phyloP scores from a whole-genome alignment of 2,888 invertebrate genomes.

The Rotaria socialis region DNA sequence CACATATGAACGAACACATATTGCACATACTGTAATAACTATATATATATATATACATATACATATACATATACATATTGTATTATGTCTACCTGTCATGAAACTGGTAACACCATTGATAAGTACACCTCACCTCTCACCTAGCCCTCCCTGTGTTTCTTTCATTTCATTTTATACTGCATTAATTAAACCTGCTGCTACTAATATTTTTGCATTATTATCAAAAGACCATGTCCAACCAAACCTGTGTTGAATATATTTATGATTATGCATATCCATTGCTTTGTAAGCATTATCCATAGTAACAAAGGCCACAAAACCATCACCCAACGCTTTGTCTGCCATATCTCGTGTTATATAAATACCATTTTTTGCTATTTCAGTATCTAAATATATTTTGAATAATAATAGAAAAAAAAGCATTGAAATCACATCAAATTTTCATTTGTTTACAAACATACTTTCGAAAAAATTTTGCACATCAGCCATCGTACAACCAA shows the following conservation, averaged over 20 bases:
- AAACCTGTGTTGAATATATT: slow-evolving; percentile 19
- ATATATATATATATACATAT: not conserved
- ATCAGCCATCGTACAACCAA: not conserved
- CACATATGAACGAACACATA: not conserved
- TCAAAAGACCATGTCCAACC: not conserved
- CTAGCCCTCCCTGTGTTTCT: not conserved
- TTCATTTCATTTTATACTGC: not conserved
- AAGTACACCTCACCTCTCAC: slow-evolving; percentile 20
- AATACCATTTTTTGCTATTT: slow-evolving; percentile 28
- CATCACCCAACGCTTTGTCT: slow-evolving; percentile 3
- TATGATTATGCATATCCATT: not conserved
- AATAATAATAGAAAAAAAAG: not conserved
- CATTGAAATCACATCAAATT: not conserved
- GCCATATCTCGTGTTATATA: slow-evolving; percentile 32
- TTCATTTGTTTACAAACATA: not conserved
- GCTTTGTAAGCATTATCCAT: slow-evolving; percentile 14
- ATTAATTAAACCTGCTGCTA: not conserved
- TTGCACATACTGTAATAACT: too few relatives aligned
- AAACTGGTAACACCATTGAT: slow-evolving; percentile 9
- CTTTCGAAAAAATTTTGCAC: not conserved
- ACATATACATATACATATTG: not conserved
- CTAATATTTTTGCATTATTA: not conserved
- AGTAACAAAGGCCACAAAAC: slow-evolving; percentile 17
- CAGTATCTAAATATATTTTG: not conserved
- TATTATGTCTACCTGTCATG: not conserved